Conservation (phyloP, 2,113 vertebrate species). For the Nasalis larvatus region DNA sequence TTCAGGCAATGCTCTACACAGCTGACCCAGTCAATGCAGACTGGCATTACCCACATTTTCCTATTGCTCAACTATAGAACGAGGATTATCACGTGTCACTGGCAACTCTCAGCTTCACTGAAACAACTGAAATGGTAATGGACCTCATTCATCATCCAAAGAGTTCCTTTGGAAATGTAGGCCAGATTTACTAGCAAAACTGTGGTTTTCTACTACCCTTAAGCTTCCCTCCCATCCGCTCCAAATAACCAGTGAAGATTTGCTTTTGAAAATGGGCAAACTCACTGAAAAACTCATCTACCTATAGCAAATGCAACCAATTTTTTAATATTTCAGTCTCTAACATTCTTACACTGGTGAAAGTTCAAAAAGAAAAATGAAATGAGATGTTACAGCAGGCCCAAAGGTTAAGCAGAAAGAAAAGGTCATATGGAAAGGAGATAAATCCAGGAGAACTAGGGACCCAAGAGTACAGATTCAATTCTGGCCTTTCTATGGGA, state of each 20-base stretch:
- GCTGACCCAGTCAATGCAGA: neutral
- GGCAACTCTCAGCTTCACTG: neutral
- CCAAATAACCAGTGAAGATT: slow-evolving; percentile 13
- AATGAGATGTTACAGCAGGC: neutral
- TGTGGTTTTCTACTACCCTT: slow-evolving; percentile 3
- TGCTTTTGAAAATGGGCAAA: slow-evolving; percentile 49
- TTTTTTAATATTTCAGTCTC: neutral
- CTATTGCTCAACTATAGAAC: neutral
- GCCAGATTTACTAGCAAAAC: slow-evolving; percentile 2
- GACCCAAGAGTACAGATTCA: neutral
- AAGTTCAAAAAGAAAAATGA: slow-evolving; percentile 18
- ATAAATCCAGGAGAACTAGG: neutral
- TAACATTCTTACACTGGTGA: neutral
- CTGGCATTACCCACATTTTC: neutral
- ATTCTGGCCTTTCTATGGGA: neutral
- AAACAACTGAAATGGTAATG: neutral
- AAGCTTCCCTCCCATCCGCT: neutral
- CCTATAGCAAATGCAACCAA: slow-evolving; percentile 9
- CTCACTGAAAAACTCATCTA: neutral
- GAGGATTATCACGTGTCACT: neutral
- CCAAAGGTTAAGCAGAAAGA: neutral
- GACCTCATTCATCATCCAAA: slow-evolving; percentile 14
- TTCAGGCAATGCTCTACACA: neutral
- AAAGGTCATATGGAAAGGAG: neutral
- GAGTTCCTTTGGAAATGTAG: neutral